Evolutionary conservation across 2,797 vertebrate genomes (phyloP).

Genomic region (Anas bahamensis): DNA sequence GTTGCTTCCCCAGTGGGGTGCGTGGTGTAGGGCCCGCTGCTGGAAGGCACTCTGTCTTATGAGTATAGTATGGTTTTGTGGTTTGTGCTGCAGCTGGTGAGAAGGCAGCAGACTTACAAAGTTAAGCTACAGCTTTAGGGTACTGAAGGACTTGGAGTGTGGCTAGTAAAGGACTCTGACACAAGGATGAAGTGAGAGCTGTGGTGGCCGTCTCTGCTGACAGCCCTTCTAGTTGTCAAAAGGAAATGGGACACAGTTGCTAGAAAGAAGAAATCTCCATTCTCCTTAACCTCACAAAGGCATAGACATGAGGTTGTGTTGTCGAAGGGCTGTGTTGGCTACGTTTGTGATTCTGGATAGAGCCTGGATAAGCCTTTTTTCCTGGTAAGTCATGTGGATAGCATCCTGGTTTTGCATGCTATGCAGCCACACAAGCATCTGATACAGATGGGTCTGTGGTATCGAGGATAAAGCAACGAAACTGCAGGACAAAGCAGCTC

Average conservation of each 20-base stretch:
- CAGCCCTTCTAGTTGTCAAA: accelerated
- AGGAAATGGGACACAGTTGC: accelerated
- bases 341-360: not conserved
- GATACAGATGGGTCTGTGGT: not conserved
- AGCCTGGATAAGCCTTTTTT: not conserved
- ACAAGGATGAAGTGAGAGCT: not conserved
- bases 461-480: not conserved
- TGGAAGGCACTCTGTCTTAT: not conserved
- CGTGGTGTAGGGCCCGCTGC: not conserved
- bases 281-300: not conserved
- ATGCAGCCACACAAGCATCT: accelerated
- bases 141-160: not conserved
- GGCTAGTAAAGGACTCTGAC: not conserved
- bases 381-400: not conserved
- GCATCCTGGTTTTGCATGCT: not conserved
- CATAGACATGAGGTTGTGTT: not conserved
- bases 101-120: not conserved
- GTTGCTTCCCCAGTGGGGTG: not conserved
- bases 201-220: not conserved
- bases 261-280: not conserved
- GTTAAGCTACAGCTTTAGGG: not conserved
- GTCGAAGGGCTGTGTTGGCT: not conserved
- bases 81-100: not conserved
- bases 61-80: not conserved
- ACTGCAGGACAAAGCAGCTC: not conserved